Evolutionary conservation across 2,797 vertebrate genomes (phyloP).

Genomic region (Sitta carolinensis): DNA sequence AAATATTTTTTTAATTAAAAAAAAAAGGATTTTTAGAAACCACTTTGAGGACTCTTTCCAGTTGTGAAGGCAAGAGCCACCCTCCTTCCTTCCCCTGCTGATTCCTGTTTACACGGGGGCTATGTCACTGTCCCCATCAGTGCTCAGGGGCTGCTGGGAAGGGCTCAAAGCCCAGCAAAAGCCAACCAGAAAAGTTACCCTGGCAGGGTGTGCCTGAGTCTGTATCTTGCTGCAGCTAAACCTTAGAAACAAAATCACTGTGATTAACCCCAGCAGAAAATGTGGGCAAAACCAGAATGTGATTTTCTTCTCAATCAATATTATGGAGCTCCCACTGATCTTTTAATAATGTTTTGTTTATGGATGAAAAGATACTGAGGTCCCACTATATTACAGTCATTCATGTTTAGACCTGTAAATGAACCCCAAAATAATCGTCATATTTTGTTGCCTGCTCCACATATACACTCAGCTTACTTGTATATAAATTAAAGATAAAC

Average conservation of each 20-base stretch:
- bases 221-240: neutral
- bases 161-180: neutral
- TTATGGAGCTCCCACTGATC: neutral
- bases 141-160: neutral
- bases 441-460: constrained; percentile 23
- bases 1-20: neutral
- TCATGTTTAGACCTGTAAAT: constrained; percentile 38
- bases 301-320: constrained; percentile 16
- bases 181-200: neutral
- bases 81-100: neutral
- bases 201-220: neutral
- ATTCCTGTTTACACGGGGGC: rapidly evolving
- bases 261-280: constrained; percentile 53
- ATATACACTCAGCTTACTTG: neutral
- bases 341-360: constrained; percentile 43
- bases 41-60: neutral
- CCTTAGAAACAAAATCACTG: constrained; percentile 33
- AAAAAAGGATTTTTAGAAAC: neutral
- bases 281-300: neutral
- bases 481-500: constrained; percentile 49
- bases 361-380: constrained; percentile 21
- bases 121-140: neutral
- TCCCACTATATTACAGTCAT: neutral
- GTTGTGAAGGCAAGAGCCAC: neutral
- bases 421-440: neutral